These are phyloP conservation scores for Nymphalis c-album DNA, from an alignment of 2,888 invertebrate species.

Conservation along the genomic window DNA sequence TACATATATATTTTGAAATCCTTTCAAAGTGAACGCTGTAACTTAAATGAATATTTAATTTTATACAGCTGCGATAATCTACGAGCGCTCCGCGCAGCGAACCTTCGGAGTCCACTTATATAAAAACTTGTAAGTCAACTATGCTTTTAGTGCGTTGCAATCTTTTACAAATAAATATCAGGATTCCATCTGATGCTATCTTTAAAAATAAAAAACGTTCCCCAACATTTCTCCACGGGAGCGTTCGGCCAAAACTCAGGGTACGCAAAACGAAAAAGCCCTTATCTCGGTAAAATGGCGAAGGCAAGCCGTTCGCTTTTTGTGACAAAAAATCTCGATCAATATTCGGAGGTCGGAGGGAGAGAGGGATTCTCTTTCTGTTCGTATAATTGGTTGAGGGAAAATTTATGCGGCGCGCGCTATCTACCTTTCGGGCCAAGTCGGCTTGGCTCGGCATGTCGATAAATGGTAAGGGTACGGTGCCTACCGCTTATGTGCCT, in stretches of 20 bases:
- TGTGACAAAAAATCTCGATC: constrained; percentile 69
- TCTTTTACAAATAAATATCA: constrained; percentile 46
- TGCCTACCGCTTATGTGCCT: constrained; percentile 44
- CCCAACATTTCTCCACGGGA: constrained; percentile 50
- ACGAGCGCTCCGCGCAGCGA: constrained; percentile 3
- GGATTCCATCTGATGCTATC: constrained; percentile 43
- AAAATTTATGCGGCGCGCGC: constrained; percentile 62
- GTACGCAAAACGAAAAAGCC: constrained; percentile 62
- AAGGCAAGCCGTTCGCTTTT: constrained; percentile 56
- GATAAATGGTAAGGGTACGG: constrained; percentile 46
- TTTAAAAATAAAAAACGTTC: constrained; percentile 42
- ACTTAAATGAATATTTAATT: constrained; percentile 14
- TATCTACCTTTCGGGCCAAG: constrained; percentile 51
- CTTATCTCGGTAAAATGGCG: constrained; percentile 69
- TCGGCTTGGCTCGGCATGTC: constrained; percentile 50
- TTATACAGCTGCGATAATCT: constrained; percentile 4
- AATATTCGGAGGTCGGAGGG: constrained; percentile 67
- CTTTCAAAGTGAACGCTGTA: not conserved
- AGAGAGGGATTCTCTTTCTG: constrained; percentile 53
- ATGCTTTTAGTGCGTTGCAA: constrained; percentile 35
- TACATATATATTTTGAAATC: not conserved
- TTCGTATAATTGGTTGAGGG: constrained; percentile 68
- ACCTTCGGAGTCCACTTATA: constrained; percentile 8
- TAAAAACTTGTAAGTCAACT: constrained; percentile 25
- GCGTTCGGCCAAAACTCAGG: constrained; percentile 53